Evolutionary conservation across 2,797 vertebrate genomes (phyloP), one percentile per base, ranked within the genome.

Genomic region (Poeciliopsis gracilis): DNA sequence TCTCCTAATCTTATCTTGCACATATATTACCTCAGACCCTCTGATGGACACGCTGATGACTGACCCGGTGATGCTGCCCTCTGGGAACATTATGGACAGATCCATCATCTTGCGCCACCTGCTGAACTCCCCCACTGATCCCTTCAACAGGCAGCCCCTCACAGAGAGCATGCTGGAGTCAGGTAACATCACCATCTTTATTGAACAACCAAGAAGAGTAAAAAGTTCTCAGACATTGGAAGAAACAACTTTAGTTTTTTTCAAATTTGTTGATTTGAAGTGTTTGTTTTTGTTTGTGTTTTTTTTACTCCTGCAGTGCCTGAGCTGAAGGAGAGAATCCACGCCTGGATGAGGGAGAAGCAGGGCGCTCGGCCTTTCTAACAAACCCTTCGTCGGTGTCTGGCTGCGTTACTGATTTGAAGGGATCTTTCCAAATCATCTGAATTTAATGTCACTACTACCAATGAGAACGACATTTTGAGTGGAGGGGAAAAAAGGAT

Each of bases 11-110:
- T 0, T 63, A 5, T 75, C 0, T 47, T 71, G 82, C 85, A 75
- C 69, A 2, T 3, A 38, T 86, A 45, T 87, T 84, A 1, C 78
- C 71, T 84, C 90, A 99, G 98, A 99, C 90, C 98, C 98, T 0
- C 95, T 99, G 81, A 99, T 99, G 98, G 98, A 99, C 94, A 99
- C 98, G 0, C 95, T 99, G 84, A 99, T 99, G 98, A 97, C 95
- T 0, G 98, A 99, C 89, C 98, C 98, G 0, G 98, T 99, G 92
- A 96, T 98, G 12, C 93, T 99, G 90, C 98, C 98, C 16, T 99
- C 98, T 0, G 98, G 98, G 78, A 99, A 98, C 55, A 95, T 99
- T 87, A 99, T 99, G 98, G 98, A 99, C 92, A 94, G 98, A 87
- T 96, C 98, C 5, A 96, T 99, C 95, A 99, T 99, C 87, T 92